Conservation (phyloP, 2,888 invertebrate species). For the Eristalinus aeneus region DNA sequence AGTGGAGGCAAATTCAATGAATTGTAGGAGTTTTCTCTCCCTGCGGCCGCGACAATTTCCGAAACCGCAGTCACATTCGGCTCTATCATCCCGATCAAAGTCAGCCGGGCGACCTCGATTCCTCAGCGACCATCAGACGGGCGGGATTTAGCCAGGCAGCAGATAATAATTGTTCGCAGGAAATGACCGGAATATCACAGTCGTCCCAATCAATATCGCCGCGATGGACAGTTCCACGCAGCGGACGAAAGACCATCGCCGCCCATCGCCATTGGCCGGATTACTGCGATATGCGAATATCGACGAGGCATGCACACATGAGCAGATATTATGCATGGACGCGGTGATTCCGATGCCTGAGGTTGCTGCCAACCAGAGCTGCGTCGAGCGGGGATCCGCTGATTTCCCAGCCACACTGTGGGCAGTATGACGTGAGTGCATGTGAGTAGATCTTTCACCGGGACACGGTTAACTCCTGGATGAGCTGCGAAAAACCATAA, state of each 20-base stretch:
- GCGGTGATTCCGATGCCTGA: slow-evolving; percentile 15
- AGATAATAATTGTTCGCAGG: not conserved
- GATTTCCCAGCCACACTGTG: slow-evolving; percentile 18
- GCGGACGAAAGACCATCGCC: not conserved
- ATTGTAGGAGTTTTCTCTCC: too few relatives aligned
- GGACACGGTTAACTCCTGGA: not conserved
- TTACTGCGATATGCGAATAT: not conserved
- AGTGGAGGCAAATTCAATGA: slow-evolving; percentile 50
- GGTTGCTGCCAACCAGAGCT: slow-evolving; percentile 25
- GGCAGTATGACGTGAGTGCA: not conserved
- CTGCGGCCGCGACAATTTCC: not conserved
- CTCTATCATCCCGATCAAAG: not conserved
- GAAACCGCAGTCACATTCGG: not conserved
- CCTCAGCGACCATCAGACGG: not conserved
- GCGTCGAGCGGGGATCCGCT: slow-evolving; percentile 11
- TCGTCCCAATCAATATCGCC: not conserved
- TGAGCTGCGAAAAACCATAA: slow-evolving; percentile 32
- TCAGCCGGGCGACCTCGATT: not conserved
- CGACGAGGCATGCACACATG: not conserved
- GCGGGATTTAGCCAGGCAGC: not conserved
- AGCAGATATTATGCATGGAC: not conserved
- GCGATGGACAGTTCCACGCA: not conserved
- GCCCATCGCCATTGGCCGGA: not conserved
- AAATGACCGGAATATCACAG: not conserved
- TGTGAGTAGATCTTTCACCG: not conserved